These are phyloP conservation scores for Beroe forskalii DNA, from an alignment of 37 sponge, comb jelly and placozoan species.

Conservation along the genomic window DNA sequence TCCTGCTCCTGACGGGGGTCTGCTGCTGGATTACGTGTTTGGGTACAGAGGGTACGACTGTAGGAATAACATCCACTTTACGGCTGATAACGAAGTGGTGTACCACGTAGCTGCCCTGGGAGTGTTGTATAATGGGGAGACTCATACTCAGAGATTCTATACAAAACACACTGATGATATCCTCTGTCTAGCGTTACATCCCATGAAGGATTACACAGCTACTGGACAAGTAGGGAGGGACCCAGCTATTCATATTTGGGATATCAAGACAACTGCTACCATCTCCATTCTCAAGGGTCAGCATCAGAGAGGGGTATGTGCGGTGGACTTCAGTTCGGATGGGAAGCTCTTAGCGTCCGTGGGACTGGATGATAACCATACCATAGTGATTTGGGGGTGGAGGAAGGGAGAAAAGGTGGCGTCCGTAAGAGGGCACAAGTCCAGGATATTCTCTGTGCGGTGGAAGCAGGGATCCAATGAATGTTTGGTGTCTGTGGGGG, in stretches of 20 bases:
- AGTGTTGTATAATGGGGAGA: slow-evolving; percentile 79
- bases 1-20: slow-evolving; percentile 61
- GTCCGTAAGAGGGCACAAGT: slow-evolving; percentile 85
- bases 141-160: slow-evolving; percentile 89
- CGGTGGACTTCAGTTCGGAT: slow-evolving; percentile 70
- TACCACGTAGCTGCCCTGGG: slow-evolving; percentile 97
- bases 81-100: slow-evolving; percentile 78
- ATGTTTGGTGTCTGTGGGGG: slow-evolving; percentile 86
- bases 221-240: slow-evolving; percentile 79
- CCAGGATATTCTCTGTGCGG: slow-evolving; percentile 83
- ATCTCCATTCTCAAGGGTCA: slow-evolving; percentile 88
- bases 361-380: slow-evolving; percentile 91
- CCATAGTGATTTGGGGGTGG: slow-evolving; percentile 93
- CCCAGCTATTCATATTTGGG: slow-evolving; percentile 92
- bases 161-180: slow-evolving; percentile 91
- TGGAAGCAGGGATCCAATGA: slow-evolving; percentile 80
- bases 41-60: slow-evolving; percentile 97
- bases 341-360: slow-evolving; percentile 91
- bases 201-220: slow-evolving; percentile 72
- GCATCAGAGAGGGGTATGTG: slow-evolving; percentile 74
- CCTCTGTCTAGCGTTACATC: slow-evolving; percentile 91
- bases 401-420: slow-evolving; percentile 84
- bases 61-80: slow-evolving; percentile 90
- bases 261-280: slow-evolving; percentile 76
- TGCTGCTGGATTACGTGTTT: slow-evolving; percentile 48